Conservation (phyloP, 1,140 invertebrate species). For the Bombus consobrinus region DNA sequence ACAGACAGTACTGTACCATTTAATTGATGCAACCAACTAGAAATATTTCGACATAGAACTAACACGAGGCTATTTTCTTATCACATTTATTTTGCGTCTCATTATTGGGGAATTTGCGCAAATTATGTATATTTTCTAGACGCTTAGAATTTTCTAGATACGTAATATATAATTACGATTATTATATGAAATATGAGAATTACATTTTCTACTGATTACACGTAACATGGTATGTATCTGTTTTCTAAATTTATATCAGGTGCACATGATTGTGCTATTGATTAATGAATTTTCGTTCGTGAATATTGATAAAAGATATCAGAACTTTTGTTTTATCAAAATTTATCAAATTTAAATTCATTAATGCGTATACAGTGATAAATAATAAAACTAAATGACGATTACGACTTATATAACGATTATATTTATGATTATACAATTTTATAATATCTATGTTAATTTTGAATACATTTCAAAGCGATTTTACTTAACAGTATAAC, state of each 20-base stretch:
- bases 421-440: not conserved
- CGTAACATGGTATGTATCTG: not conserved
- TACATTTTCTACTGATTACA: not conserved
- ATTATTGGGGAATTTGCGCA: too few species aligned
- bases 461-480: not conserved
- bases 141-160: not conserved
- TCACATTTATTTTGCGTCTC: not conserved
- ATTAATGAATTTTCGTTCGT: not conserved
- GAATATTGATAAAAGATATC: not conserved
- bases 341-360: not conserved
- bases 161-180: too few species aligned
- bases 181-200: not conserved
- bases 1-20: not conserved
- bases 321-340: not conserved
- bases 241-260: not conserved
- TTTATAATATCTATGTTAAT: not conserved
- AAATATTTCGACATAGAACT: slow-evolving; percentile 4
- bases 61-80: not conserved
- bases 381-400: not conserved
- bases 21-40: not conserved
- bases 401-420: not conserved
- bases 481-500: not conserved
- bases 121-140: not conserved
- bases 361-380: not conserved
- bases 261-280: not conserved